Evolutionary conservation across 2,797 vertebrate genomes (phyloP), one percentile per base, ranked within the genome.

Genomic region (Austrolebias charrua): DNA sequence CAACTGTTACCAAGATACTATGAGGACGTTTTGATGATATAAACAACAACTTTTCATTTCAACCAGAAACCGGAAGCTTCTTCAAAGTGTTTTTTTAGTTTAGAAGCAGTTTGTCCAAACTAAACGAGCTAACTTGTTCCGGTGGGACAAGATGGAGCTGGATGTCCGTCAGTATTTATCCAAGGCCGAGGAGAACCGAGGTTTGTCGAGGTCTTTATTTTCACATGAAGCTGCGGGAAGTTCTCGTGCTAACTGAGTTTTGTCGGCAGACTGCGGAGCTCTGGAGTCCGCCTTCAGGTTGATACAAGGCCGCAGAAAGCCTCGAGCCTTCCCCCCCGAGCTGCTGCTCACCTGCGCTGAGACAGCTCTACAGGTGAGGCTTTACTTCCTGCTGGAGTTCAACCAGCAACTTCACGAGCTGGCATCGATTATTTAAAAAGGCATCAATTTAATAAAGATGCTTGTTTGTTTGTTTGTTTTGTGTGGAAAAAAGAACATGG

Each of bases 311-410:
- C 38, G 83, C 20, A 71, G 38, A 75, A 76, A 1, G 50, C 3
- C 73, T 3, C 85, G 85, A 6, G 86, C 57, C 67, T 79, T 93
- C 70, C 84, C 86, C 73, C 79, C 88, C 0, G 94, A 96, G 59
- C 63, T 97, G 31, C 88, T 89, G 7, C 91, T 98, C 4, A 11
- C 94, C 19, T 98, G 95, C 66, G 95, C 95, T 0, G 96, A 98
- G 57, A 79, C 90, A 73, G 95, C 95, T 0, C 76, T 95, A 8
- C 89, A 94, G 94, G 96, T 96, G 75, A 89, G 76, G 12, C 20
- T 54, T 38, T 54, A 16, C 33, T 19, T 33, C 31, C 51, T 12
- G 10, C n/a, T 24, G 24, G 24, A 24, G 2, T 24, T 24, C 24
- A 24, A 24, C 24, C n/a, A n/a, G n/a, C n/a, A n/a, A n/a, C n/a